These are phyloP conservation scores for Melanostigma gelatinosum DNA, from an alignment of 2,113 vertebrate species.

Conservation along the genomic window DNA sequence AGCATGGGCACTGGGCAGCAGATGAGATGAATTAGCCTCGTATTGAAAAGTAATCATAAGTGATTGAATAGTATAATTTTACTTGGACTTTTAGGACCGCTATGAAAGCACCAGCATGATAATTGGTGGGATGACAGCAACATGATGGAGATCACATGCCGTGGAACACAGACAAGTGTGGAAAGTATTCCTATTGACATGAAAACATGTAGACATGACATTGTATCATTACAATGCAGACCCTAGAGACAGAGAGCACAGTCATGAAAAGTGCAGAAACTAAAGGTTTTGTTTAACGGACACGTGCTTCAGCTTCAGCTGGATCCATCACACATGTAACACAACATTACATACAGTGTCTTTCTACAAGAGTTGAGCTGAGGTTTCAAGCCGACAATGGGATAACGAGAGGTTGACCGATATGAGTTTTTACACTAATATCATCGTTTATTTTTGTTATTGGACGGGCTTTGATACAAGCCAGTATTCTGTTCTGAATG, in stretches of 20 bases:
- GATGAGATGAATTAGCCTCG: not conserved
- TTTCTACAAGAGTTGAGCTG: not conserved
- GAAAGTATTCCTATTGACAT: conserved; percentile 17
- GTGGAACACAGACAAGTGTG: conserved; percentile 19
- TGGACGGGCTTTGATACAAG: not conserved
- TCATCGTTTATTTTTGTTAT: conserved; percentile 11
- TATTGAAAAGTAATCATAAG: conserved; percentile 30
- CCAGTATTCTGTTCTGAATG: conserved; percentile 2
- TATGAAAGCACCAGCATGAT: conserved; percentile 30
- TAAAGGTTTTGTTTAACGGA: not conserved
- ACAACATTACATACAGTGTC: not conserved
- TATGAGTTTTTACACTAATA: conserved; percentile 15
- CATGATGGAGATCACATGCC: conserved; percentile 39
- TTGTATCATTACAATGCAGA: conserved; percentile 5
- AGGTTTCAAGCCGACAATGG: conserved; percentile 18
- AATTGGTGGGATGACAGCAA: conserved; percentile 35
- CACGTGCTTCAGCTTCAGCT: not conserved
- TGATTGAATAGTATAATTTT: conserved; percentile 27
- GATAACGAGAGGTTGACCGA: not conserved
- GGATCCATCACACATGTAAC: not conserved
- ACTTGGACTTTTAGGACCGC: conserved; percentile 19
- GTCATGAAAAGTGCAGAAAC: not conserved
- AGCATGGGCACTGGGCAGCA: not conserved
- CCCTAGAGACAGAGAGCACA: not conserved
- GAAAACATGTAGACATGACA: conserved; percentile 11